A percentile compares a stretch with the other conserved stretches of the same genome.
Evolutionary conservation across 2,888 invertebrate genomes (phyloP).

Genomic region (Dolichomitus sp.): DNA sequence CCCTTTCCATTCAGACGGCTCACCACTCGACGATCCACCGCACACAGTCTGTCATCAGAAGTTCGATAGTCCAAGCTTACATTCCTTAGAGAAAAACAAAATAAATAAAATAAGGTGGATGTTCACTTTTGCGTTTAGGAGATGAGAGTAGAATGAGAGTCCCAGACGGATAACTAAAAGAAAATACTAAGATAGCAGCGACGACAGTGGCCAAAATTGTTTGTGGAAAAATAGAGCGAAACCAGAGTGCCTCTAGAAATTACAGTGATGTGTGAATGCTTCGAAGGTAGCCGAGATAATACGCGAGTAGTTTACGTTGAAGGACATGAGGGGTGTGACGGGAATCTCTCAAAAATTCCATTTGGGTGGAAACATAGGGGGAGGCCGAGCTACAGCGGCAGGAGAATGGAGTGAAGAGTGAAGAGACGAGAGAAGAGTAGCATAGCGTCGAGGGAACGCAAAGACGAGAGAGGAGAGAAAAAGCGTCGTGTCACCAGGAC

Average conservation of each 20-base stretch:
- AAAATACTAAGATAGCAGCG: conserved; percentile 33
- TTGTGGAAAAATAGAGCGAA: conserved; percentile 42
- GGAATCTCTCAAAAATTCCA: conserved; percentile 71
- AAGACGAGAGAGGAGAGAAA: conserved; percentile 33
- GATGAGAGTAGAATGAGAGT: conserved; percentile 7
- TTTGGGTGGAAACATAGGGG: conserved; percentile 65
- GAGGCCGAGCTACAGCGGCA: conserved; percentile 15
- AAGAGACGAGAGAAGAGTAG: conserved; percentile 44
- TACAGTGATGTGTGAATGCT: conserved; percentile 9
- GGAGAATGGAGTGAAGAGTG: conserved; percentile 45
- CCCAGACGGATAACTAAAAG: conserved; percentile 23
- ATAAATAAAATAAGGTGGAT: background rate
- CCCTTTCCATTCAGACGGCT: background rate
- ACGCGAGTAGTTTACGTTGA: conserved; percentile 47
- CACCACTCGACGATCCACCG: conserved; percentile 12
- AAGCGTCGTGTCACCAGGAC: conserved; percentile 59
- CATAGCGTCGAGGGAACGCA: conserved; percentile 38
- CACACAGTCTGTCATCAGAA: conserved; percentile 11
- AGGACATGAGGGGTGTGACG: conserved; percentile 54
- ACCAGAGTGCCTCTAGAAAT: conserved; percentile 17
- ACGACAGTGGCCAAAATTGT: conserved; percentile 57
- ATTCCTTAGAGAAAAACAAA: background rate
- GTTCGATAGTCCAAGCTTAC: conserved; percentile 6
- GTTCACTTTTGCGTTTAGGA: conserved; percentile 20
- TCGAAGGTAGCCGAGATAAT: conserved; percentile 44